Percentiles rank a stretch among this genome's conserved stretches.
These are phyloP conservation scores for Apogon hyalosoma DNA, from an alignment of 2,797 vertebrate genomes.

Conservation along the genomic window DNA sequence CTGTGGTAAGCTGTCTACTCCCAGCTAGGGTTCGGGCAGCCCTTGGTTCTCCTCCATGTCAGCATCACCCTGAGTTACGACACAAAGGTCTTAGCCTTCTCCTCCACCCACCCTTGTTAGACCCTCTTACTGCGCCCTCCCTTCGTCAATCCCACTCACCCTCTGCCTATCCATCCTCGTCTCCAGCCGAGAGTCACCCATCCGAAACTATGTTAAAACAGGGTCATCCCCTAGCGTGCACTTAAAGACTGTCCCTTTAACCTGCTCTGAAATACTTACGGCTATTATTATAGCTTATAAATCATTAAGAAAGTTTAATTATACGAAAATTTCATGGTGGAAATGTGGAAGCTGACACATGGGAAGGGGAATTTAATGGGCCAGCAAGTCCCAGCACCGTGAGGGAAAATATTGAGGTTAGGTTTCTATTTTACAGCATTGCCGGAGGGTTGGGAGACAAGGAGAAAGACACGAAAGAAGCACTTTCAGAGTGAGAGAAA, in stretches of 20 bases:
- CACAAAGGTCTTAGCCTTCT: constrained; percentile 77
- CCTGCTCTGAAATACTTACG: constrained; percentile 87
- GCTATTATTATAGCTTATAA: constrained; percentile 90
- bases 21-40: constrained; percentile 59
- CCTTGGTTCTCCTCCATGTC: constrained; percentile 72
- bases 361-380: constrained; percentile 89
- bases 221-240: constrained; percentile 84
- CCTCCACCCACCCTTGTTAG: constrained; percentile 69
- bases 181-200: constrained; percentile 82
- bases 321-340: constrained; percentile 86
- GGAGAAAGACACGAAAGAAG: constrained; percentile 72
- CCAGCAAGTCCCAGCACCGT: constrained; percentile 87
- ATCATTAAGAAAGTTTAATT: constrained; percentile 92
- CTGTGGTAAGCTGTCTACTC: constrained; percentile 46
- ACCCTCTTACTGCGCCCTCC: constrained; percentile 61
- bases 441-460: constrained; percentile 81
- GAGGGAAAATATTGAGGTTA: constrained; percentile 89
- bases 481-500: constrained; percentile 55
- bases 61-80: constrained; percentile 80
- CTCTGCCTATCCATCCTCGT: constrained; percentile 68
- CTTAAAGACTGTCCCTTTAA: constrained; percentile 88
- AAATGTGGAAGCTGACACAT: constrained; percentile 87
- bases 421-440: constrained; percentile 87
- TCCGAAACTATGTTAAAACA: constrained; percentile 88
- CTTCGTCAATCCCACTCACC: constrained; percentile 67